These are phyloP conservation scores for Arenaria interpres DNA, from an alignment of 2,113 vertebrate species.

Conservation along the genomic window DNA sequence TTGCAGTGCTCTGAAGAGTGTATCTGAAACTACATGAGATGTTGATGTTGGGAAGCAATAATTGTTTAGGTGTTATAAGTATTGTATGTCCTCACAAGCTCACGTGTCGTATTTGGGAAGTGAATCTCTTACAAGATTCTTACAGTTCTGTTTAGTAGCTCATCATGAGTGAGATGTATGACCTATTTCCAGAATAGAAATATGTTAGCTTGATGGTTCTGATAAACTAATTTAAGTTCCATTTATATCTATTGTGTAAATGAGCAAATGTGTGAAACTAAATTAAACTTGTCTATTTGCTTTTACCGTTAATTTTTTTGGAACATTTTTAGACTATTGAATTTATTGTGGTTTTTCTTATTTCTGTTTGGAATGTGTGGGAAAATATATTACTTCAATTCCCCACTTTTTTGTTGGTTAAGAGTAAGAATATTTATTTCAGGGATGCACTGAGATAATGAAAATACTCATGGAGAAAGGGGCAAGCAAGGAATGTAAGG, in stretches of 20 bases:
- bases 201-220: background rate
- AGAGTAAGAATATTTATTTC: constrained; percentile 26
- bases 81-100: background rate
- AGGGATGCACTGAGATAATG: constrained; percentile 86
- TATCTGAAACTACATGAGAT: background rate
- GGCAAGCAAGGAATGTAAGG: constrained; percentile 80
- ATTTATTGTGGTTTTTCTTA: background rate
- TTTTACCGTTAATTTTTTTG: background rate
- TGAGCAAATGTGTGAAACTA: background rate
- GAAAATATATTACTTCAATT: background rate
- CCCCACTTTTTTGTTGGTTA: background rate
- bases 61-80: constrained; percentile 18
- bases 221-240: background rate
- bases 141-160: background rate
- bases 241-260: background rate
- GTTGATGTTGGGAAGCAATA: background rate
- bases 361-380: background rate
- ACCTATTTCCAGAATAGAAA: background rate
- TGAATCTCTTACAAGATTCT: background rate
- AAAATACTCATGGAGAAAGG: constrained; percentile 78
- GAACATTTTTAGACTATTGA: background rate
- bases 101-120: background rate
- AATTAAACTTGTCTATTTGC: background rate
- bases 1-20: background rate
- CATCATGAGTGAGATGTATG: background rate